A percentile compares a stretch with the other conserved stretches of the same genome.
These are phyloP conservation scores for Drosophila baimaii DNA, from an alignment of 1,140 invertebrate genomes.

Conservation along the genomic window DNA sequence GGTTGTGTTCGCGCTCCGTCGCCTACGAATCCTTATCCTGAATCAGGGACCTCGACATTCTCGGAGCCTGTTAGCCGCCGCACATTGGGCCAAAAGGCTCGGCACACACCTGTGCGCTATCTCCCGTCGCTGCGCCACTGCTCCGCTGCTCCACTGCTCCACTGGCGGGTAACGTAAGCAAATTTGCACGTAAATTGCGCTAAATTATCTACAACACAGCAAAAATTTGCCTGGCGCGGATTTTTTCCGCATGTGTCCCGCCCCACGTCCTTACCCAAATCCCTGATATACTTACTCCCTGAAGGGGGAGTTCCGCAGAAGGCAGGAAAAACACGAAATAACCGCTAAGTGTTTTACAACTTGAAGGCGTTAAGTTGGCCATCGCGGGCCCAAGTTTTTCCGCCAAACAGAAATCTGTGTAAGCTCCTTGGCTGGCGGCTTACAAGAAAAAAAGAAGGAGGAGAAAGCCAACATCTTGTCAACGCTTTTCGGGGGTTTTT, in stretches of 20 bases:
- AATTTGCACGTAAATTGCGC: slow-evolving; percentile 80
- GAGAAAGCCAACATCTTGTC: slow-evolving; percentile 31
- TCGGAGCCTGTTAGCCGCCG: slow-evolving; percentile 38
- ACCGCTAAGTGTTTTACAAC: slow-evolving; percentile 82
- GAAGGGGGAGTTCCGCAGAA: slow-evolving; percentile 11
- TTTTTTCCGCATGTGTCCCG: slow-evolving; percentile 51
- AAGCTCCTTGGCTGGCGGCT: slow-evolving; percentile 50
- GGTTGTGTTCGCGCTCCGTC: slow-evolving; percentile 70
- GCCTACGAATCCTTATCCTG: slow-evolving; percentile 21
- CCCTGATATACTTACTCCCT: slow-evolving; percentile 10
- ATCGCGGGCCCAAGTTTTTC: slow-evolving; percentile 37
- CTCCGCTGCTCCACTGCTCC: slow-evolving; percentile 13
- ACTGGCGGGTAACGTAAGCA: slow-evolving; percentile 61
- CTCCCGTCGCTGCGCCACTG: slow-evolving; percentile 9
- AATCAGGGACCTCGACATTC: slow-evolving; percentile 32
- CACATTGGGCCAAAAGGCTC: slow-evolving; percentile 15
- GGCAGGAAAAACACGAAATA: slow-evolving; percentile 66
- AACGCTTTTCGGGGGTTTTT: slow-evolving; percentile 26
- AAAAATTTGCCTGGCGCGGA: slow-evolving; percentile 66
- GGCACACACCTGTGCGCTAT: slow-evolving; percentile 73
- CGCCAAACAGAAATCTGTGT: slow-evolving; percentile 61
- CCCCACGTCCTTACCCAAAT: slow-evolving; percentile 20
- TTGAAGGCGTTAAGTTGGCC: slow-evolving; percentile 74
- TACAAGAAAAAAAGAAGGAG: neutral
- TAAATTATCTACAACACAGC: slow-evolving; percentile 71